phyloP scores from a whole-genome alignment of 2,888 invertebrate genomes.

The Icerya purchasi region DNA sequence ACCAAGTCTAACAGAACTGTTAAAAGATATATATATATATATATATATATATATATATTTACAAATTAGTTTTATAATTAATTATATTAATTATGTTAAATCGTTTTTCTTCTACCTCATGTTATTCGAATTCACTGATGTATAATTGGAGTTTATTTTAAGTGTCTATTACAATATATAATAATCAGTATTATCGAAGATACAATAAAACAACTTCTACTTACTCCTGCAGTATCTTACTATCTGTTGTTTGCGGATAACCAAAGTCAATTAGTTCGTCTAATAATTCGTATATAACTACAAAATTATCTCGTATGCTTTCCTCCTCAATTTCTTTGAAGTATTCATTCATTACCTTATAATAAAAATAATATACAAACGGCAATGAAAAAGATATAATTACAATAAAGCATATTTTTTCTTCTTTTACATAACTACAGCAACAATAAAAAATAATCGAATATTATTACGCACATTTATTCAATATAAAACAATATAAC shows the following conservation, averaged over 20 bases:
- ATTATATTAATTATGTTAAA: no score
- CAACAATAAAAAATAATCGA: neutral
- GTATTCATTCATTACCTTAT: conserved; percentile 38
- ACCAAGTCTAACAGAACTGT: no score
- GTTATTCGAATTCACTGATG: no score
- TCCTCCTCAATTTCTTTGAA: conserved; percentile 48
- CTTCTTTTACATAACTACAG: neutral
- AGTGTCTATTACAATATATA: neutral
- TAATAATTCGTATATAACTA: conserved; percentile 42
- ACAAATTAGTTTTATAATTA: no score
- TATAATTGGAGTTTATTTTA: no score
- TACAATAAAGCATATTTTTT: neutral
- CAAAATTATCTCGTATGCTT: conserved; percentile 46
- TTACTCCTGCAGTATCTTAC: conserved; percentile 40
- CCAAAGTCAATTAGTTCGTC: conserved; percentile 48
- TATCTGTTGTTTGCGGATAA: conserved; percentile 45
- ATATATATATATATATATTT: no score
- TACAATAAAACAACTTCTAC: neutral
- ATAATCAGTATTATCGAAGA: neutral
- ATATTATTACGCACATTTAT: neutral
- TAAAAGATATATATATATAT: no score
- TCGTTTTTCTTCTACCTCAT: no score
- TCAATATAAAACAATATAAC: neutral
- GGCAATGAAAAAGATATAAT: neutral
- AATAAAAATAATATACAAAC: neutral